These are phyloP conservation scores for Silvanus unidentatus DNA, from an alignment of 2,888 invertebrate species.

Conservation along the genomic window DNA sequence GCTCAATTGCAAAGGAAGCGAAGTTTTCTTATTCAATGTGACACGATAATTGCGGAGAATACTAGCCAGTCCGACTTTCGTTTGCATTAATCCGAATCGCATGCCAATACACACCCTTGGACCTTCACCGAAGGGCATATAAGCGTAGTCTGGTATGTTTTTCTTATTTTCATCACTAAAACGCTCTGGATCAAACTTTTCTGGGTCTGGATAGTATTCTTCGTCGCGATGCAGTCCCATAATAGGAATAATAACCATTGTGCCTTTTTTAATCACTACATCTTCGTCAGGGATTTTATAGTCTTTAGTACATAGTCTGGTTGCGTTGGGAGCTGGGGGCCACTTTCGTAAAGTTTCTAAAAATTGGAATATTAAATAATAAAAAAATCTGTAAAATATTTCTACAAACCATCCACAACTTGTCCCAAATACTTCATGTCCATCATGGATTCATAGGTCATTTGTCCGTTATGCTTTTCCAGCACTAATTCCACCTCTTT, in stretches of 20 bases:
- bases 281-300: neutral
- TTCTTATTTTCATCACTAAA: constrained; percentile 51
- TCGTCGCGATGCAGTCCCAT: constrained; percentile 23
- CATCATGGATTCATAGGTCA: constrained; percentile 26
- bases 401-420: constrained; percentile 37
- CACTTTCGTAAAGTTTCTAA: neutral
- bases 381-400: neutral
- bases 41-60: too few species aligned
- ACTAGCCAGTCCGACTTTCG: constrained; percentile 10
- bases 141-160: constrained; percentile 29
- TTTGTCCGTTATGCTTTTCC: constrained; percentile 18
- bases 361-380: neutral
- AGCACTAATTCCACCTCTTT: too few species aligned
- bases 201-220: constrained; percentile 23
- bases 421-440: constrained; percentile 43
- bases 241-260: constrained; percentile 15
- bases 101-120: constrained; percentile 56
- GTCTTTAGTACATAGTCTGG: neutral
- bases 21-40: too few species aligned
- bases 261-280: neutral
- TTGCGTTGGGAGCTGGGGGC: neutral
- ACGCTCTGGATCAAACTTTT: constrained; percentile 30
- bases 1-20: too few species aligned
- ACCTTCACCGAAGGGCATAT: constrained; percentile 42
- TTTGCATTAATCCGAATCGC: constrained; percentile 15